Percentiles rank a stretch among this genome's conserved stretches.
phyloP scores from a whole-genome alignment of 2,888 invertebrate genomes.

The Cataglyphis rosenhaueri region DNA sequence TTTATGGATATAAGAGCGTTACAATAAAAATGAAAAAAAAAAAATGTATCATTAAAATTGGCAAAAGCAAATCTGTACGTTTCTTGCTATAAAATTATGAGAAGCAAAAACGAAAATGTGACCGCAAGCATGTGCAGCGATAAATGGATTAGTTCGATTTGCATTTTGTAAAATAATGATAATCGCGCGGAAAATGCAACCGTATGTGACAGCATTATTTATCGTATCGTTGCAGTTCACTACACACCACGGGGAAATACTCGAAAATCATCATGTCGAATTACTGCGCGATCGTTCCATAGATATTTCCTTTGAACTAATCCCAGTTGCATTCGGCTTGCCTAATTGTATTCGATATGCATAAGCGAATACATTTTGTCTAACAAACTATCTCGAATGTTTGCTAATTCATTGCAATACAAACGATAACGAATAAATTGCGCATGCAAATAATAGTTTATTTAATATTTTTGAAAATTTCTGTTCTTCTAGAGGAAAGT shows the following conservation, averaged over 20 bases:
- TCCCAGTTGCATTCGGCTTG: slow-evolving; percentile 32
- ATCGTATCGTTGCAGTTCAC: slow-evolving; percentile 19
- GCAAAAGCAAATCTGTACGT: background rate
- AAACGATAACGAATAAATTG: slow-evolving; percentile 12
- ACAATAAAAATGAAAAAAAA: background rate
- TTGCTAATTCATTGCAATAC: background rate
- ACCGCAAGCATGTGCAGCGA: slow-evolving; percentile 5
- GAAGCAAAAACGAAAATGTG: slow-evolving; percentile 10
- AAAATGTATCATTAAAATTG: background rate
- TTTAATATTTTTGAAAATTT: no score
- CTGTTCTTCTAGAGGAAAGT: no score
- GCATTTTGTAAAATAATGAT: no score
- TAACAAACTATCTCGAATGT: slow-evolving; percentile 22
- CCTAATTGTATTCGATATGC: background rate
- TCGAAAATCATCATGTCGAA: slow-evolving; percentile 44
- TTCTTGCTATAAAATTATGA: background rate
- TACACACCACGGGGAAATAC: slow-evolving; percentile 36
- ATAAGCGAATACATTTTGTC: slow-evolving; percentile 5
- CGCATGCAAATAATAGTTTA: background rate
- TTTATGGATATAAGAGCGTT: background rate
- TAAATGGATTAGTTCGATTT: background rate
- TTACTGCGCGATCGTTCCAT: slow-evolving; percentile 30
- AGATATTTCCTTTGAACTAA: slow-evolving; percentile 56
- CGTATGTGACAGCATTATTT: slow-evolving; percentile 35
- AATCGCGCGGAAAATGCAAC: background rate